Evolutionary conservation across 1,140 invertebrate genomes (phyloP), one percentile per base, ranked within the genome.

Genomic region (Babylonia areolata): DNA sequence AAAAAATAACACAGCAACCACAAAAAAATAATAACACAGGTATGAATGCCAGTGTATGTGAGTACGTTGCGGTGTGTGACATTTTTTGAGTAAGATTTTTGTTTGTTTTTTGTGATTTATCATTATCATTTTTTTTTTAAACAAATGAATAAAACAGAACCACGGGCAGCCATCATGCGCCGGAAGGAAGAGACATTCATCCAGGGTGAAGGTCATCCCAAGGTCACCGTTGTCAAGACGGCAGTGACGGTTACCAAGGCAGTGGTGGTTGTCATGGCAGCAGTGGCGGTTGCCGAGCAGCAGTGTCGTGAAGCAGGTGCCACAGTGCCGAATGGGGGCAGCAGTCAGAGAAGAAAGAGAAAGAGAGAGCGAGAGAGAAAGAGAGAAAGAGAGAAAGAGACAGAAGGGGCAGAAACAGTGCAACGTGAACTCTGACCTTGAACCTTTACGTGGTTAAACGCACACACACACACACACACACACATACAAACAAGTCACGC

Each of bases 321-420:
- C 42, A 31, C 33, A 75, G 78, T 80, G 78, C 23, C n/a, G 78
- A 3, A 46, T 12, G 39, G 28, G 51, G 81, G 81, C 81, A 40
- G 81, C 81, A 84, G 81, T 69, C 81, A 84, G 81, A 69, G 69
- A 51, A n/a, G 54, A 83, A 58, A 83, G 81, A 69, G 64, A 35
- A 23, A 35, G 69, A 73, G 31, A 17, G 69, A 73, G n/a, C 6
- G 69, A 73, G 31, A 73, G 69, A 73, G 69, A 73, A 31, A 73
- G n/a, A 69, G 64, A 73, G 69, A 73, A 5, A 73, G 69, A 73
- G 69, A 73, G 31, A 73, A 23, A 73, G 69, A 73, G 69, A 73
- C 28, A 73, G n/a, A 73, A 31, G 35, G 69, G 35, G 69, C 3
- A 35, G 31, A 35, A 37, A 73, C 69, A 73, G 69, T 35, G 69